These are phyloP conservation scores for Conchocele bisecta DNA, from an alignment of 2,888 invertebrate genomes.

Conservation along the genomic window DNA sequence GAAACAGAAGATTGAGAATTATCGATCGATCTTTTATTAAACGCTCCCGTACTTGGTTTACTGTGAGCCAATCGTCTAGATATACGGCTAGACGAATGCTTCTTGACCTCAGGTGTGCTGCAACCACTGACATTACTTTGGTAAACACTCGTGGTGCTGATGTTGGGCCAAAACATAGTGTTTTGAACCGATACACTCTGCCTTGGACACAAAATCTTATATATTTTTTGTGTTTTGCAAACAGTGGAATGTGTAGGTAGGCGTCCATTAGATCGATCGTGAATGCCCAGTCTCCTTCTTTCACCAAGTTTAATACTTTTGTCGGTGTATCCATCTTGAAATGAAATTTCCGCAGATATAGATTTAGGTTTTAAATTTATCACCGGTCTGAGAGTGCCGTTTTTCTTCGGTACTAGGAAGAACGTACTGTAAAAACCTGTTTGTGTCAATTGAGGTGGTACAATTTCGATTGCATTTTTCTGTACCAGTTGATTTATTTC, in stretches of 20 bases:
- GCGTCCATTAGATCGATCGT: conserved; percentile 30
- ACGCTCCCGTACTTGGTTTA: conserved; percentile 1
- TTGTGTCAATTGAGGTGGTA: conserved; percentile 5
- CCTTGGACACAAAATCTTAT: conserved; percentile 15
- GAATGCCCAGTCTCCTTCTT: conserved; percentile 34
- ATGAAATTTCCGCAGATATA: conserved; percentile 28
- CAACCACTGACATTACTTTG: conserved; percentile 37
- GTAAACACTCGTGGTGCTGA: conserved; percentile 26
- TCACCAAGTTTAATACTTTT: conserved; percentile 26
- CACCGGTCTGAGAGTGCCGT: conserved; percentile 31
- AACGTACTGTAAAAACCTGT: conserved; percentile 43
- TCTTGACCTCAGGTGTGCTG: conserved; percentile 13
- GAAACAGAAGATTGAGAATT: conserved; percentile 19
- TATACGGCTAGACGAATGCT: conserved; percentile 36
- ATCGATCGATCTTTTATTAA: conserved; percentile 27
- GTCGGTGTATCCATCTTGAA: conserved; percentile 47
- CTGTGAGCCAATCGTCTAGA: conserved; percentile 46
- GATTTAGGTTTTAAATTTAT: conserved; percentile 46
- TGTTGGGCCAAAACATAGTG: conserved; percentile 23
- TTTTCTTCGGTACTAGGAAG: conserved; percentile 37
- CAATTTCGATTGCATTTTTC: conserved; percentile 29
- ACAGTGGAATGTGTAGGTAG: conserved; percentile 30
- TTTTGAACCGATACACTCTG: conserved; percentile 19
- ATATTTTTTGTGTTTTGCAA: conserved; percentile 19
- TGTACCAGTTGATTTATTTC: too few relatives aligned